These are phyloP conservation scores for Vulpes lagopus DNA, from an alignment of 2,113 vertebrate genomes.

Conservation along the genomic window DNA sequence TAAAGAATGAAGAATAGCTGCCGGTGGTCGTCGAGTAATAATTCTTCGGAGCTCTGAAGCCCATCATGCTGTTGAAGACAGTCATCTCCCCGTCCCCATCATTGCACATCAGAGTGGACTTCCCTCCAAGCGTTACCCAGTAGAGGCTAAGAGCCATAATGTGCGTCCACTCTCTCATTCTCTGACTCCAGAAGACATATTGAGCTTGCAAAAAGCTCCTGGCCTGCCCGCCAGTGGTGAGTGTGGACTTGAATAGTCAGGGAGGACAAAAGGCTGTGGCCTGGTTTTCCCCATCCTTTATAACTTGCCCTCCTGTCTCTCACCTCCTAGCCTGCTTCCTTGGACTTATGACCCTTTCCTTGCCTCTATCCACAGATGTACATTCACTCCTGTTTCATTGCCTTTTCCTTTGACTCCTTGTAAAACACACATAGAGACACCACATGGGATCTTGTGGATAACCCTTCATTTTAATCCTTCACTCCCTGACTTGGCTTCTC, in stretches of 20 bases:
- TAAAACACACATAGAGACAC: background rate
- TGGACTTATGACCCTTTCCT: background rate
- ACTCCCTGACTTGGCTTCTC: conserved; percentile 1
- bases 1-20: conserved; percentile 22
- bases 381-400: background rate
- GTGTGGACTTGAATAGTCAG: background rate
- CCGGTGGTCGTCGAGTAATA: background rate
- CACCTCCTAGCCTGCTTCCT: background rate
- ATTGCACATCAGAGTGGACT: background rate
- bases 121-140: background rate
- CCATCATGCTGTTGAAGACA: background rate
- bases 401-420: background rate
- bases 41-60: background rate
- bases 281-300: background rate
- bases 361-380: background rate
- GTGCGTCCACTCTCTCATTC: background rate
- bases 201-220: background rate
- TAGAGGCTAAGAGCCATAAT: background rate
- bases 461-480: background rate
- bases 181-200: background rate
- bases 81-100: background rate
- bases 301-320: background rate
- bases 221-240: background rate
- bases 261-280: background rate
- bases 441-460: background rate